Base-by-base conservation (phyloP, 2,113 vertebrate genomes). In the Sorex araneus region DNA sequence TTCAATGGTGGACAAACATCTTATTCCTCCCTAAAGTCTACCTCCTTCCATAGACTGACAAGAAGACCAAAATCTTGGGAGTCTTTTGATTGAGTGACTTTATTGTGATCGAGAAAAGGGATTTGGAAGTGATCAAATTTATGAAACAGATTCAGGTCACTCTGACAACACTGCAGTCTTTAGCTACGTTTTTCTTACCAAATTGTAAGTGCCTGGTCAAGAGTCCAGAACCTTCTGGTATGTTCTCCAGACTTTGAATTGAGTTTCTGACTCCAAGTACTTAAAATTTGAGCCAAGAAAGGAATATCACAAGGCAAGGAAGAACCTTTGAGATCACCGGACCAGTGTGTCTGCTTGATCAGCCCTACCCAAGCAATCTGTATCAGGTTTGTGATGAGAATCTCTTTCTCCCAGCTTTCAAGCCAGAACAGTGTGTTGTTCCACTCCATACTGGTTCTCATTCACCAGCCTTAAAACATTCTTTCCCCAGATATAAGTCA, bases 191-290 rank as follows among this genome's bases (percentile, higher is more conserved):
- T 85, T 90, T n/a, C 81, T 90, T 60, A 81, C 15, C 54, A 15
- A 76, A 73, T 77, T 71, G 12, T 75, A 77, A 64, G 77, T 81
- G 80, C 40, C 64, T 43, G 64, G 18, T 45, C 45, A 57, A 73
- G 73, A 32, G 34, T 12, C 30, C n/a, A 34, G 10, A 73, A 30
- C 8, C 73, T 89, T 47, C 27, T 50, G 47, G 15, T 71, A 45
- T 43, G 1, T 69, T 89, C 80, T 75, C 21, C 32, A n/a, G 32
- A 34, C 32, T 63, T 11, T 36, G 75, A 13, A 70, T 23, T 70
- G 70, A 80, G 4, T 1, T 32, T 18, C 5, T 70, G 47, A 15
- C 28, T 69, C 2, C 67, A 50, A 50, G 64, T 78, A 66, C 70
- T 90, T 83, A 23, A 11, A 75, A 54, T 70, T 30, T 25, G 15